Conservation (phyloP, 2,888 invertebrate genomes). For the Thelaira solivaga region DNA sequence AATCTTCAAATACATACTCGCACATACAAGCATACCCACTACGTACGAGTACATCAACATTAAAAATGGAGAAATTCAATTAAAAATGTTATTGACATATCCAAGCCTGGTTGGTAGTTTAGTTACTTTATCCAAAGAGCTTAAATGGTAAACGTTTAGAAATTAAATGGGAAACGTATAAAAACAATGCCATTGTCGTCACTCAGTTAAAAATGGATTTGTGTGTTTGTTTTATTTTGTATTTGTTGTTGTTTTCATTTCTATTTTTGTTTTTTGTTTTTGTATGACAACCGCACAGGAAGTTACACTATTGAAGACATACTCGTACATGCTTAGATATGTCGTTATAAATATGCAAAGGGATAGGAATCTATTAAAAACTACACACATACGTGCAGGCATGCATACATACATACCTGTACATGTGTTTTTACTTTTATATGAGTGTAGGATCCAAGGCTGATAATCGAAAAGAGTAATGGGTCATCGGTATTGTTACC, state of each 20-base stretch:
- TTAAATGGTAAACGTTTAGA: not conserved
- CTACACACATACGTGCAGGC: too few relatives aligned
- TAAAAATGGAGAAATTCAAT: not conserved
- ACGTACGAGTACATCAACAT: not conserved
- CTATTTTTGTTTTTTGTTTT: too few relatives aligned
- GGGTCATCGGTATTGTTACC: too few relatives aligned
- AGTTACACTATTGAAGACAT: slow-evolving; percentile 55
- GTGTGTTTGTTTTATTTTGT: not conserved
- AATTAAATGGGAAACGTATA: slow-evolving; percentile 5
- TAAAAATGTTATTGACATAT: not conserved
- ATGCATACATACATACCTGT: too few relatives aligned
- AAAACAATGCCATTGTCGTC: not conserved
- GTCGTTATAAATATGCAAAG: too few relatives aligned
- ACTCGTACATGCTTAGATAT: too few relatives aligned
- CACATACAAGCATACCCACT: slow-evolving; percentile 1
- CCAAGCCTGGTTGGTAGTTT: not conserved
- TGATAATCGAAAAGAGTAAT: too few relatives aligned
- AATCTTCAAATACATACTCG: too few relatives aligned
- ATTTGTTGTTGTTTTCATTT: not conserved
- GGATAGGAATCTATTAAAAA: too few relatives aligned
- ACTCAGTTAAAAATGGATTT: not conserved
- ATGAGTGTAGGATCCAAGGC: too few relatives aligned
- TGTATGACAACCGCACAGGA: slow-evolving; percentile 42
- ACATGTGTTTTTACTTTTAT: too few relatives aligned
- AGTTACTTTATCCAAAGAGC: not conserved